Evolutionary conservation across 2,797 vertebrate genomes (phyloP).

Genomic region (Botia almorhae): DNA sequence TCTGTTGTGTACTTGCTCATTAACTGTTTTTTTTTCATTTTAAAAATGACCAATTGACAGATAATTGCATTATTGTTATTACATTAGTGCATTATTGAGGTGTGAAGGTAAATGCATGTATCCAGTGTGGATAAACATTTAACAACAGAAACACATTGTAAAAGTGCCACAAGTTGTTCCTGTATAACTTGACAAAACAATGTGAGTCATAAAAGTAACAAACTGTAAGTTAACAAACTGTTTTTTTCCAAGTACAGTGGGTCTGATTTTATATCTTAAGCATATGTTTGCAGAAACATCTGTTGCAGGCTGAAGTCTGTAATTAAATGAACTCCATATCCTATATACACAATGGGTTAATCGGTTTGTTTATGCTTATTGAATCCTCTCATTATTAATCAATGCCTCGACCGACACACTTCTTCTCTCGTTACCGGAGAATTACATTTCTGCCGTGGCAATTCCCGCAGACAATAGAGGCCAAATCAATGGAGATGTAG

Average conservation of each 20-base stretch:
- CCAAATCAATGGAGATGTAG: conserved; percentile 55
- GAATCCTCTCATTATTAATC: conserved; percentile 45
- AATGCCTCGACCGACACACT: conserved; percentile 35
- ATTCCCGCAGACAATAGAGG: conserved; percentile 45
- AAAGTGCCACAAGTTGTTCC: neutral
- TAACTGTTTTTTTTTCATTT: no score
- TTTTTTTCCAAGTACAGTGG: neutral
- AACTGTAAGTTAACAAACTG: neutral
- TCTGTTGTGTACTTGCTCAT: no score
- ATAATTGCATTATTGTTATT: neutral
- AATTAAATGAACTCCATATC: conserved; percentile 8
- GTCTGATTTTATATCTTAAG: neutral
- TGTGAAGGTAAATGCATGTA: no score
- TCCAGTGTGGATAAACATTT: neutral
- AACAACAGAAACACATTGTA: neutral
- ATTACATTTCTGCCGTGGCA: conserved; percentile 23
- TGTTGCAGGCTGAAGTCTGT: neutral
- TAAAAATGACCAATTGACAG: neutral
- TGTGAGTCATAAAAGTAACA: neutral
- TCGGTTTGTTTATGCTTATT: conserved; percentile 32
- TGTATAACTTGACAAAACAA: neutral
- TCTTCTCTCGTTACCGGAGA: conserved; percentile 41
- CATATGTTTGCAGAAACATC: conserved; percentile 20
- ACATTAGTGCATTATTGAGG: neutral
- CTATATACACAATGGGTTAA: conserved; percentile 40